These are phyloP conservation scores for Grammomys dolichurus DNA, from an alignment of 2,113 vertebrate genomes.

Conservation along the genomic window DNA sequence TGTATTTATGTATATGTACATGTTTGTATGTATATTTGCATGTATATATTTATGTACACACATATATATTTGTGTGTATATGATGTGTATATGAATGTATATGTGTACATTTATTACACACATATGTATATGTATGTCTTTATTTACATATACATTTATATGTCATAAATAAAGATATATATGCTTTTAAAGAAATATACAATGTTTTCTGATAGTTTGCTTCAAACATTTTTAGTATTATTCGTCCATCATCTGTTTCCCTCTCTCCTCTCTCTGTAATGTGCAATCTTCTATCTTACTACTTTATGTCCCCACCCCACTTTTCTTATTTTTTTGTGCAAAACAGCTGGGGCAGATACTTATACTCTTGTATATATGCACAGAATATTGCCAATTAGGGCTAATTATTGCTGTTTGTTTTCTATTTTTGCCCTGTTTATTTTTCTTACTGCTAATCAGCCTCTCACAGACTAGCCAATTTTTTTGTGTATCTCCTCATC, in stretches of 20 bases:
- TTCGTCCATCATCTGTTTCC: neutral
- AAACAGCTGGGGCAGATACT: neutral
- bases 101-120: neutral
- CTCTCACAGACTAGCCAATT: neutral
- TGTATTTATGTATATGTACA: too few relatives aligned
- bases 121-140: neutral
- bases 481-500: neutral
- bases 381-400: neutral
- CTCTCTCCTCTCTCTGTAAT: neutral
- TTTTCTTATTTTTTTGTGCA: neutral
- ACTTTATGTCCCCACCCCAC: neutral
- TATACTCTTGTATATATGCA: neutral
- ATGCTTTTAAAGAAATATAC: neutral
- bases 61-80: neutral
- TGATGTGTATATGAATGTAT: neutral
- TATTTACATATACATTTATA: neutral
- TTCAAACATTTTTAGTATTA: neutral
- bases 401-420: neutral
- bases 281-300: neutral
- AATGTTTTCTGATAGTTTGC: neutral
- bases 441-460: too few relatives aligned
- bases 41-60: too few relatives aligned
- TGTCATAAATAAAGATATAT: neutral
- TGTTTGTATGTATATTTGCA: too few relatives aligned
- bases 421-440: neutral